These are phyloP conservation scores for Ecdyonurus torrentis DNA, from an alignment of 2,888 invertebrate genomes.

Conservation along the genomic window DNA sequence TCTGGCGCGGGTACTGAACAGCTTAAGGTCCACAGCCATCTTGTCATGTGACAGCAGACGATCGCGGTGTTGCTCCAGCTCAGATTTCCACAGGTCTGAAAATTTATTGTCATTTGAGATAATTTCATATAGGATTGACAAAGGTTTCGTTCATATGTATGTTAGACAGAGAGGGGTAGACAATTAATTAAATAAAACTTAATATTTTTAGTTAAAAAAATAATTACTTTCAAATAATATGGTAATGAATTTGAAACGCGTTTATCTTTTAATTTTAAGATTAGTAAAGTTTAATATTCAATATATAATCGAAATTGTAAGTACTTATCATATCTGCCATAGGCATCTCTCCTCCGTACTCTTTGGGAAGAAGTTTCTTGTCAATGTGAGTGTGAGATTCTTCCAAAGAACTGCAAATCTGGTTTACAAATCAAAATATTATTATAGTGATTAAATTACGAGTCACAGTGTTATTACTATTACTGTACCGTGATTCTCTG, in stretches of 20 bases:
- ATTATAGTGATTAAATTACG: not conserved
- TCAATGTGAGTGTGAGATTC: slow-evolving; percentile 39
- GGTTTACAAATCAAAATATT: not conserved
- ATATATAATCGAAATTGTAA: no score
- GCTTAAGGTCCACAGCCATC: slow-evolving; percentile 46
- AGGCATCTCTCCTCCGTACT: slow-evolving; percentile 69
- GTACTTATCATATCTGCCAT: slow-evolving; percentile 72
- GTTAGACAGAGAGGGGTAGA: no score
- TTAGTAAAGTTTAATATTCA: no score
- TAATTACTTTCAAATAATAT: no score
- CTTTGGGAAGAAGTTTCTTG: slow-evolving; percentile 49
- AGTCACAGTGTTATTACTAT: not conserved
- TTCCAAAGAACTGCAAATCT: slow-evolving; percentile 37
- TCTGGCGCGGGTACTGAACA: slow-evolving; percentile 51
- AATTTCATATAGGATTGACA: no score
- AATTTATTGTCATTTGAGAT: not conserved
- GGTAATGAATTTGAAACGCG: no score
- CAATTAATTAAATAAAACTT: no score
- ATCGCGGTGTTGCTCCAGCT: slow-evolving; percentile 40
- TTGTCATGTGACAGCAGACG: slow-evolving; percentile 46
- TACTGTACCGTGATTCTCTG: slow-evolving; percentile 40
- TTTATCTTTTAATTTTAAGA: no score
- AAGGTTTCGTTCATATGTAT: no score
- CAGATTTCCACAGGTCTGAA: slow-evolving; percentile 50
- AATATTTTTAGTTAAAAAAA: no score